phyloP scores from a whole-genome alignment of 2,888 invertebrate species.

The Leucoma salicis region DNA sequence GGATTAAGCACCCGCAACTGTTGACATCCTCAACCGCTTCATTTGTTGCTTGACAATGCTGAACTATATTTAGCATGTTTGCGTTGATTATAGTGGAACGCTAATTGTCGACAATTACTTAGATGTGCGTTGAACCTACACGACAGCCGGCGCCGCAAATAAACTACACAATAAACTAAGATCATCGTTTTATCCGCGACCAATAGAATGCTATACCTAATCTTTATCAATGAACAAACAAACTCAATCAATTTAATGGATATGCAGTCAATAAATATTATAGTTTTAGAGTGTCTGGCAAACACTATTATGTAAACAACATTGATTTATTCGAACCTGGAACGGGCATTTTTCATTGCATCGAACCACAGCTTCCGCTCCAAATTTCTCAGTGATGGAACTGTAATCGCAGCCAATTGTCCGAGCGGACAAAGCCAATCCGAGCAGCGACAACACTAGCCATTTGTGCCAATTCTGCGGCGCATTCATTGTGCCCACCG shows the following conservation, averaged over 20 bases:
- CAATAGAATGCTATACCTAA: slow-evolving; percentile 42
- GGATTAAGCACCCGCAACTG: slow-evolving; percentile 5
- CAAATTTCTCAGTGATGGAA: slow-evolving; percentile 80
- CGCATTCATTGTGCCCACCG: slow-evolving; percentile 70
- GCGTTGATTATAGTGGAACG: slow-evolving; percentile 63
- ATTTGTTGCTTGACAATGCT: slow-evolving; percentile 33
- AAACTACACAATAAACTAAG: slow-evolving; percentile 39
- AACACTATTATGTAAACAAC: not conserved
- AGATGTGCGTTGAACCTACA: slow-evolving; percentile 76
- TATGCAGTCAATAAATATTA: not conserved
- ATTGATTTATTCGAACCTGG: slow-evolving; percentile 60
- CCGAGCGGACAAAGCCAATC: slow-evolving; percentile 81
- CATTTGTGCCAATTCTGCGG: slow-evolving; percentile 80
- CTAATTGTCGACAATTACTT: slow-evolving; percentile 77
- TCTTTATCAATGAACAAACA: slow-evolving; percentile 44
- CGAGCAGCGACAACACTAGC: slow-evolving; percentile 78
- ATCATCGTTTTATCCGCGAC: slow-evolving; percentile 38
- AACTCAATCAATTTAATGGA: not conserved
- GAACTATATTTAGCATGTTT: slow-evolving; percentile 70
- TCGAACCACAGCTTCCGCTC: slow-evolving; percentile 76
- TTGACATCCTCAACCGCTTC: slow-evolving; percentile 15
- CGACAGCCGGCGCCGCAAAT: slow-evolving; percentile 53
- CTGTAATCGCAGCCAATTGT: slow-evolving; percentile 80
- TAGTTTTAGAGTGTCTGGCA: too few species aligned
- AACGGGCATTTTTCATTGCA: slow-evolving; percentile 80